Evolutionary conservation across 2,113 vertebrate species (phyloP), one percentile per base, ranked within the genome.

Genomic region (Typhlomys cinereus): DNA sequence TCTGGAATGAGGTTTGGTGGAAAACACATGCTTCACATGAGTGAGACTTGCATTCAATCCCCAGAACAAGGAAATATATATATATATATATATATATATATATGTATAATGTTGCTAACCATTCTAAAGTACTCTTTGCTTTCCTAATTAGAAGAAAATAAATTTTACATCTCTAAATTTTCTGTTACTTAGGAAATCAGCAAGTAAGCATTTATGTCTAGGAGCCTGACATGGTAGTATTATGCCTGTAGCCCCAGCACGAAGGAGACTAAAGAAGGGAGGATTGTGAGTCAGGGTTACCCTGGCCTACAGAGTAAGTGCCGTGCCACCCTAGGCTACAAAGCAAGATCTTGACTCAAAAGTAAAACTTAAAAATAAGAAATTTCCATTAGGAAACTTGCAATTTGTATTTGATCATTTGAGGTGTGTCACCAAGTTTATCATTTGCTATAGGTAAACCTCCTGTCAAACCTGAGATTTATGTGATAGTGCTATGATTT

Each of bases 321-420:
- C 34, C 15, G 41, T 7, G 10, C 34, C 34, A 50, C 21, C 12
- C 13, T 50, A 7, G 46, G 13, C 79, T 36, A 64, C 4, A 25
- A n/a, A n/a, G 27, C 57, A 81, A 44, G 61, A 41, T 62, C 7
- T 59, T 7, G 8, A 31, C 54, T 31, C 39, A 18, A 27, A 80
- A 61, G n/a, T n/a, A 61, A 61, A 78, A 50, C 52, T 39, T 61
- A 21, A 52, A 44, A 41, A 61, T 21, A 17, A 83, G 23, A 20
- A 85, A 85, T 94, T 80, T 79, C 18, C 92, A 67, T 92, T 36
- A 70, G 83, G 57, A 92, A 91, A 76, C 17, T 52, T 88, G 67
- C 79, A 12, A 61, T 21, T 88, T 92, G 36, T 39, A 91, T 64
- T 78, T 87, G n/a, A 34, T 92, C 18, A 69, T 89, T 81, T 87